Evolutionary conservation across 2,888 invertebrate species (phyloP).

Genomic region (Argyra leucocephala): DNA sequence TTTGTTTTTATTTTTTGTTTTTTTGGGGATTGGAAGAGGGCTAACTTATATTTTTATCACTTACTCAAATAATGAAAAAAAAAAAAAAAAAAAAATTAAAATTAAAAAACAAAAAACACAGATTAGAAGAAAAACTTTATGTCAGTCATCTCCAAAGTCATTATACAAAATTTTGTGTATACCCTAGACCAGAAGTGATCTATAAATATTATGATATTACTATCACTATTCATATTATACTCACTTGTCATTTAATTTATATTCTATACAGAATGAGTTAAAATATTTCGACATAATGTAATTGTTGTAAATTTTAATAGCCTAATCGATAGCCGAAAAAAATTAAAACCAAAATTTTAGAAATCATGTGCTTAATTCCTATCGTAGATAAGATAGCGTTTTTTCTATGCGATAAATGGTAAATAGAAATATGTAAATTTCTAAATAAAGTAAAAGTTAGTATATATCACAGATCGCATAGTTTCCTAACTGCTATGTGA

Average conservation of each 20-base stretch:
- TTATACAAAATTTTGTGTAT: neutral
- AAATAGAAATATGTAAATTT: too few species aligned
- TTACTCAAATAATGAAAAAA: neutral
- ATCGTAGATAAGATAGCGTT: too few species aligned
- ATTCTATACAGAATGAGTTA: neutral
- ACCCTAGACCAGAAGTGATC: neutral
- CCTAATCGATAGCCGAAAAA: too few species aligned
- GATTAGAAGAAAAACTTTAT: too few species aligned
- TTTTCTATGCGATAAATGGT: too few species aligned
- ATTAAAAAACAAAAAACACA: neutral
- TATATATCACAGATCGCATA: too few species aligned
- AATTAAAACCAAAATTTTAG: too few species aligned
- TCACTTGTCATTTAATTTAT: neutral
- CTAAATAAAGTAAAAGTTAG: too few species aligned
- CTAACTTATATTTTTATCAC: neutral
- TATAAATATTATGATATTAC: neutral
- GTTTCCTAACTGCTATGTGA: too few species aligned
- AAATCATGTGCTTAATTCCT: too few species aligned
- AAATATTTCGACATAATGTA: too few species aligned
- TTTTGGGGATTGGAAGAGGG: neutral
- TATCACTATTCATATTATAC: neutral
- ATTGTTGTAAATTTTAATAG: too few species aligned
- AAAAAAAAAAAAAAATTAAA: neutral
- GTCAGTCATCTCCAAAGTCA: slow-evolving; percentile 6
- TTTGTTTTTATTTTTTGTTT: neutral